phyloP scores from a whole-genome alignment of 53 echinoderm and acorn worm genomes.

The Holothuria scabra region DNA sequence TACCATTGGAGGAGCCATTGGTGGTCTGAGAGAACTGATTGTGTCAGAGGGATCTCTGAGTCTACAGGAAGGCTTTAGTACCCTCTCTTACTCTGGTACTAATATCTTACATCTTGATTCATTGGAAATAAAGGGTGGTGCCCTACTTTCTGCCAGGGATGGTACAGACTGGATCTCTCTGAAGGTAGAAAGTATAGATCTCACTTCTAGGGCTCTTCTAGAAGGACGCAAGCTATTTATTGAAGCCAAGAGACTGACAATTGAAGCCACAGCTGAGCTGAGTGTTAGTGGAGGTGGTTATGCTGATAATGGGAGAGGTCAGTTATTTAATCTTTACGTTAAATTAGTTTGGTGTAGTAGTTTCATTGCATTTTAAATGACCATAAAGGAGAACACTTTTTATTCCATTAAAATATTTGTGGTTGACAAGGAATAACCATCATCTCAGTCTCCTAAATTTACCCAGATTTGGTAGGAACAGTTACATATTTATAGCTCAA shows the following conservation, averaged over 20 bases:
- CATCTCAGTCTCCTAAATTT: too few species aligned
- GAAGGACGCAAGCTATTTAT: slow-evolving; percentile 58
- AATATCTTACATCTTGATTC: slow-evolving; percentile 44
- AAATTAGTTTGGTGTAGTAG: too few species aligned
- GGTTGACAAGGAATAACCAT: too few species aligned
- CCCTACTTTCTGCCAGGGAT: slow-evolving; percentile 53
- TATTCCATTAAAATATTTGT: too few species aligned
- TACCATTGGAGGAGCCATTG: slow-evolving; percentile 62
- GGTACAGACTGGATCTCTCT: slow-evolving; percentile 44
- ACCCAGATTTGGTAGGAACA: too few species aligned
- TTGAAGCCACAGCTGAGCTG: slow-evolving; percentile 65
- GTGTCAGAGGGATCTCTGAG: slow-evolving; percentile 60
- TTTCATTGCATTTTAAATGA: too few species aligned
- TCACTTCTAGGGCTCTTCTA: slow-evolving; percentile 58
- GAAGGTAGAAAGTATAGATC: slow-evolving; percentile 45
- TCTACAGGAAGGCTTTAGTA: slow-evolving; percentile 44
- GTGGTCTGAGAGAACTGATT: slow-evolving; percentile 61
- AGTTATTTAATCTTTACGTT: not conserved
- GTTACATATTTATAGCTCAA: too few species aligned
- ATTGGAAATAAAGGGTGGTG: slow-evolving; percentile 51
- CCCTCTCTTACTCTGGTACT: slow-evolving; percentile 16
- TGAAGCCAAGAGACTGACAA: slow-evolving; percentile 50
- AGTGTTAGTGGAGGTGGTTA: slow-evolving; percentile 64
- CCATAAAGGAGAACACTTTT: too few species aligned
- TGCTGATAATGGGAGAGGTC: slow-evolving; percentile 66